Percentiles rank a stretch among this genome's conserved stretches.
Conservation (phyloP, 2,888 invertebrate genomes). For the Chymomyza caudatula region DNA sequence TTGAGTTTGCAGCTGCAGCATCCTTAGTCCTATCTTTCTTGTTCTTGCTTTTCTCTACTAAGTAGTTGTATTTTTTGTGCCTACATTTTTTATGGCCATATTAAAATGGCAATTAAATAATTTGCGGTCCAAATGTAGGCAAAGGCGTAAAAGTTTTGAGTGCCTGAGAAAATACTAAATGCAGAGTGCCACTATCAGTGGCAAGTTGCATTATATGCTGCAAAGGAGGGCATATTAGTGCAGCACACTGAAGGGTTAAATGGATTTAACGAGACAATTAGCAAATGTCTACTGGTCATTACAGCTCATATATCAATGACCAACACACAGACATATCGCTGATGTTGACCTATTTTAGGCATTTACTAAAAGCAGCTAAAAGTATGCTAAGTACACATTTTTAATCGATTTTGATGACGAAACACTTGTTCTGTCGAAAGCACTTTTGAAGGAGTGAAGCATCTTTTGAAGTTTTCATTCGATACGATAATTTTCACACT, state of each 20-base stretch:
- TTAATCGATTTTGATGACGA: too few relatives aligned
- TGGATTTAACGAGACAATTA: background rate
- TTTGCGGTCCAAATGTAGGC: constrained; percentile 58
- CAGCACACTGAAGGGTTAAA: background rate
- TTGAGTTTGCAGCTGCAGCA: constrained; percentile 37
- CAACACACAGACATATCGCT: too few relatives aligned
- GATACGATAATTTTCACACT: too few relatives aligned
- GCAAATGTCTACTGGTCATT: too few relatives aligned
- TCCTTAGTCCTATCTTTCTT: background rate
- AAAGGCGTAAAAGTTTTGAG: constrained; percentile 46
- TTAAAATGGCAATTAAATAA: constrained; percentile 62
- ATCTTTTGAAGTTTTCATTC: too few relatives aligned
- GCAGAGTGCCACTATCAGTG: constrained; percentile 34
- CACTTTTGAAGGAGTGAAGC: too few relatives aligned
- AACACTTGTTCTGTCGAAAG: too few relatives aligned
- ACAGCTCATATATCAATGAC: too few relatives aligned
- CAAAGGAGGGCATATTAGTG: background rate
- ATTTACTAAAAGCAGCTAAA: background rate
- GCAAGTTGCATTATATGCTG: constrained; percentile 4
- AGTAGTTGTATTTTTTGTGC: background rate
- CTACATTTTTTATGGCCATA: background rate
- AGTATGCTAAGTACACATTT: background rate
- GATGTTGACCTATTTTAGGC: background rate
- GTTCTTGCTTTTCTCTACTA: background rate
- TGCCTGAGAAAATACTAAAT: constrained; percentile 18